Base-by-base conservation (phyloP, 2,797 vertebrate genomes). In the Phrynocephalus forsythii region DNA sequence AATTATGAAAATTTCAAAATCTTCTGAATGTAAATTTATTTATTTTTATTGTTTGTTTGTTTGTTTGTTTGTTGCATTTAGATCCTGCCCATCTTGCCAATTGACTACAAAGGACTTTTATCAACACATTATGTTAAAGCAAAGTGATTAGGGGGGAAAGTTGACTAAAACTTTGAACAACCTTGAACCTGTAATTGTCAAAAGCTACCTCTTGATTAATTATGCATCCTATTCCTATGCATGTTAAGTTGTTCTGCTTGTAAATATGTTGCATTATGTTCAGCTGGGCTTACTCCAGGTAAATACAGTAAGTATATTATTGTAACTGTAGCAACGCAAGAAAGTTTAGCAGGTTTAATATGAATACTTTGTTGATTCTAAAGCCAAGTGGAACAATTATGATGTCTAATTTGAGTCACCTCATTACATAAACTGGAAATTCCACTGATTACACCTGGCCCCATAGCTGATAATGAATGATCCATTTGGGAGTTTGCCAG, bases 401-500 rank as follows among this genome's bases (percentile, higher is more conserved):
- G 30, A 56, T 88, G 66, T 77, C 87, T 66, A 33, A 84, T 79
- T 79, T 88, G 63, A 76, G 78, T 77, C 87, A 88, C 73, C 76
- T 77, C 79, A 85, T 82, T 82, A 85, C 28, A 77, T n/a, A 85
- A 76, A 52, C 83, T 69, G 76, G 77, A 82, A 85, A 76, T 85
- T 68, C 72, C 48, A 85, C 83, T 63, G 81, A 73, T 76, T 85
- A 50, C 83, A 88, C 79, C 87, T 82, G 83, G 78, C 83, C 82
- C n/a, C 60, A 76, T 77, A 68, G 33, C 18, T 67, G 78, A 88
- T 82, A 85, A 67, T 85, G 83, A 81, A 67, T 77, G 48, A 63
- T 84, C 77, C 71, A 69, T 24, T 76, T 82, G 78, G 83, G 72
- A 85, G 82, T 82, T 76, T 85, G 83, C 87, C 87, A 90, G 69